phyloP scores from a whole-genome alignment of 2,113 vertebrate genomes.

The Notechis scutatus region DNA sequence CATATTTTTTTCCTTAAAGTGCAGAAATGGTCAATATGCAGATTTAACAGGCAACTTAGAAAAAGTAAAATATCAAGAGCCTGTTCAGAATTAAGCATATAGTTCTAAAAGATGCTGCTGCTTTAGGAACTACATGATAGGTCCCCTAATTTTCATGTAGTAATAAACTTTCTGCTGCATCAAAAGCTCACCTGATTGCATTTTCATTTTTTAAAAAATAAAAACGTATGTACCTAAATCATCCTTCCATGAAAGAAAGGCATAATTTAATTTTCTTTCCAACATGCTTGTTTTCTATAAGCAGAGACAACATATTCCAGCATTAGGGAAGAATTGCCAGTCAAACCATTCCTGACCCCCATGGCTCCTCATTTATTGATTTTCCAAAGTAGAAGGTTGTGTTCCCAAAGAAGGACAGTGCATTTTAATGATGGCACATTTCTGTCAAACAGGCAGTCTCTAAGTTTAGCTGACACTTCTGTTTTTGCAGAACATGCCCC shows the following conservation, averaged over 20 bases:
- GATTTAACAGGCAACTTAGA: neutral
- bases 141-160: neutral
- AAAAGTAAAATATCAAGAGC: neutral
- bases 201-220: neutral
- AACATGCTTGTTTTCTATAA: neutral
- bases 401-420: neutral
- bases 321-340: neutral
- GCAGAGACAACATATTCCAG: neutral
- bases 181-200: neutral
- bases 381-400: neutral
- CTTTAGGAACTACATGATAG: neutral
- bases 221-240: neutral
- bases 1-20: neutral
- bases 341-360: neutral
- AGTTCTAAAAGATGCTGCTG: neutral
- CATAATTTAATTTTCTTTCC: neutral
- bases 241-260: neutral
- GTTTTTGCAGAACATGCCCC: neutral
- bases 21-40: neutral
- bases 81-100: neutral
- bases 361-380: neutral
- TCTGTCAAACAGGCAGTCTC: neutral
- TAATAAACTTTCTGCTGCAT: neutral
- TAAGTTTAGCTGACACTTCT: slow-evolving; percentile 14
- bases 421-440: neutral